Conservation (phyloP, 2,888 invertebrate genomes). For the Keiferia lycopersicella region DNA sequence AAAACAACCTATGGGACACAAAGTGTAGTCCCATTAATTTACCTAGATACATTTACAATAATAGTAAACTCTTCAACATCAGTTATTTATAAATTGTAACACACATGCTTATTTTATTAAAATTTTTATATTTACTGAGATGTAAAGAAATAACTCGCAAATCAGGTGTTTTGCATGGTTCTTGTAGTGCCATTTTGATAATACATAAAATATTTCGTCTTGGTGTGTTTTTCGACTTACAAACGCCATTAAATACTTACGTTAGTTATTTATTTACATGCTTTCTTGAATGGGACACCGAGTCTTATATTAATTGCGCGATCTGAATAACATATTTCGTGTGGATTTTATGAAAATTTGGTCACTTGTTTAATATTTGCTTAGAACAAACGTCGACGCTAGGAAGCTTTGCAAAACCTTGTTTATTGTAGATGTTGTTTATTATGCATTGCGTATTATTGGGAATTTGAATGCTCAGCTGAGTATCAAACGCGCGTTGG, state of each 20-base stretch:
- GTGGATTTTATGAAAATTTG: conserved; percentile 4
- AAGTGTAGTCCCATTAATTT: conserved; percentile 7
- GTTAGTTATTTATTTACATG: not conserved
- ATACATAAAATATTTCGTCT: too few relatives aligned
- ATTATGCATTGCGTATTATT: conserved; percentile 42
- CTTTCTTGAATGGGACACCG: conserved; percentile 1
- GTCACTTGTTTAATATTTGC: not conserved
- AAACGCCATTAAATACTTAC: too few relatives aligned
- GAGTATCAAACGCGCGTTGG: not conserved
- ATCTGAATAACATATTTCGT: not conserved
- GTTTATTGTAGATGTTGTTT: conserved; percentile 9
- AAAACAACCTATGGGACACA: not conserved
- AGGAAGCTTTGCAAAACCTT: conserved; percentile 46
- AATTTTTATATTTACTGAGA: not conserved
- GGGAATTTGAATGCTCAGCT: not conserved
- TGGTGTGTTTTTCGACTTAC: too few relatives aligned
- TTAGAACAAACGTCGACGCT: conserved; percentile 35
- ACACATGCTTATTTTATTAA: not conserved
- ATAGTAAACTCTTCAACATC: conserved; percentile 6
- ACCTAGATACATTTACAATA: conserved; percentile 17
- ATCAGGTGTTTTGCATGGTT: too few relatives aligned
- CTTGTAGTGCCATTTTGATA: not conserved
- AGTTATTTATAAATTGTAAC: conserved; percentile 6
- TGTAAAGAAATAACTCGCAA: not conserved
- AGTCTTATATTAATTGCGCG: conserved; percentile 24